Base-by-base conservation (phyloP, 35 echinoderm and acorn worm genomes). In the Patiria miniata region DNA sequence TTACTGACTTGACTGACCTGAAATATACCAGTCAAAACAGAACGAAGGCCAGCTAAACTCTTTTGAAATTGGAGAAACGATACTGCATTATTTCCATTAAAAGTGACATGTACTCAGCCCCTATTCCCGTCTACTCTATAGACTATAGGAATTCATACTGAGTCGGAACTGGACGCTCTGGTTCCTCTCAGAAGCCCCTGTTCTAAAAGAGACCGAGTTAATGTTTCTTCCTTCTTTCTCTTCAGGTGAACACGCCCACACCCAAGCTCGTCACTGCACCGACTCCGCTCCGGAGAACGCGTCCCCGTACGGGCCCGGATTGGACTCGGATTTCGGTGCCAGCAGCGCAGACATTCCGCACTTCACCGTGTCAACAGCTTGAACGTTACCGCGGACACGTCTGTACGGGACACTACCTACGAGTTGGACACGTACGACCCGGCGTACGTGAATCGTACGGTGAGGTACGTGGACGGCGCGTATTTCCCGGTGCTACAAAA, bases 361-460 rank as follows among this genome's bases (percentile, higher is more conserved):
- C 33, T 91, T 81, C 57, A 93, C 85, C 65, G 95, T 97, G n/a
- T n/a, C n/a, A 83, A 88, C 10, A 97, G 91, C 61, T 78, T 92
- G 87, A 87, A 69, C 22, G 82, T 56, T 33, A 81, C 79, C 12
- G 82, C 82, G 6, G 83, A 81, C 14, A 93, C 91, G 6, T 79
- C 83, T 4, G n/a, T 87, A 7, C 85, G 78, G 16, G 69, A 83
- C 30, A 81, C 59, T 26, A 93, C 88, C 1, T 97, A 80, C 51
- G 95, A 94, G 36, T 97, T 91, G 95, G 95, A 97, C 39, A 85
- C 86, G 12, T 97, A 93, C 61, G 95, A 97, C 33, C 95, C 95
- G 1, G 86, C 84, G 0, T 97, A 93, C 61, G 50, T 68, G 12
- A 86, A 77, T 19, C 52, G 83, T 51, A 60, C 60, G 15, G 39